Percentiles rank a stretch among this genome's conserved stretches.
Conservation (phyloP, 2,888 invertebrate genomes). For the Drosophila koepferae region DNA sequence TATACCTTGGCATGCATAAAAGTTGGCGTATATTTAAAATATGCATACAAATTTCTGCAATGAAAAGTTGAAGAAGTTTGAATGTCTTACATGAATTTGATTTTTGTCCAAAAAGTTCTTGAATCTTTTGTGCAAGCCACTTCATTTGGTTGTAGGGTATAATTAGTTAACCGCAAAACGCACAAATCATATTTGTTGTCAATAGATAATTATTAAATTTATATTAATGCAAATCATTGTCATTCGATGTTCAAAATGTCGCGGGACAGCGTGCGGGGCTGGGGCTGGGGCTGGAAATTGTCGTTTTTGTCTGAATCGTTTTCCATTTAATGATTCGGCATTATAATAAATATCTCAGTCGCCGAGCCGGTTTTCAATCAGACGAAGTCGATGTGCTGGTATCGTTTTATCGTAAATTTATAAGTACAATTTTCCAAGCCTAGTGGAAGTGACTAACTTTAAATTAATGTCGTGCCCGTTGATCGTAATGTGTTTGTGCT, state of each 20-base stretch:
- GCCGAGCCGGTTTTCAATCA: slow-evolving; percentile 67
- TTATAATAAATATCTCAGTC: slow-evolving; percentile 56
- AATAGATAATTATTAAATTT: slow-evolving; percentile 47
- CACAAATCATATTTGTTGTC: slow-evolving; percentile 7
- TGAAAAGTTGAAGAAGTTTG: not conserved
- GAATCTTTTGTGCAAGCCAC: not conserved
- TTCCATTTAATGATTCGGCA: slow-evolving; percentile 59
- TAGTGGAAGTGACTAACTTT: slow-evolving; percentile 37
- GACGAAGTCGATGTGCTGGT: slow-evolving; percentile 47
- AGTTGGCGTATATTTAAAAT: not conserved
- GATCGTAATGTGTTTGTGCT: slow-evolving; percentile 34
- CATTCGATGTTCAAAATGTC: slow-evolving; percentile 10
- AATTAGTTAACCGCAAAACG: slow-evolving; percentile 14
- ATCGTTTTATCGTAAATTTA: slow-evolving; percentile 40
- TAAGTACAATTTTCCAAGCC: slow-evolving; percentile 40
- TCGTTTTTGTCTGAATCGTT: slow-evolving; percentile 21
- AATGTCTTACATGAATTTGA: not conserved
- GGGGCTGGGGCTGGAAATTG: slow-evolving; percentile 6
- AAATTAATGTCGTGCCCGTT: slow-evolving; percentile 9
- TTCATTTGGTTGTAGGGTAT: slow-evolving; percentile 6
- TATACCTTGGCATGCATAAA: not conserved
- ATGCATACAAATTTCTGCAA: not conserved
- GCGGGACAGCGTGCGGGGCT: not conserved
- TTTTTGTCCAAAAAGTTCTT: not conserved
- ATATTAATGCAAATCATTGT: slow-evolving; percentile 61